Base-by-base conservation (phyloP, 1,140 invertebrate species). In the Orius insidiosus region DNA sequence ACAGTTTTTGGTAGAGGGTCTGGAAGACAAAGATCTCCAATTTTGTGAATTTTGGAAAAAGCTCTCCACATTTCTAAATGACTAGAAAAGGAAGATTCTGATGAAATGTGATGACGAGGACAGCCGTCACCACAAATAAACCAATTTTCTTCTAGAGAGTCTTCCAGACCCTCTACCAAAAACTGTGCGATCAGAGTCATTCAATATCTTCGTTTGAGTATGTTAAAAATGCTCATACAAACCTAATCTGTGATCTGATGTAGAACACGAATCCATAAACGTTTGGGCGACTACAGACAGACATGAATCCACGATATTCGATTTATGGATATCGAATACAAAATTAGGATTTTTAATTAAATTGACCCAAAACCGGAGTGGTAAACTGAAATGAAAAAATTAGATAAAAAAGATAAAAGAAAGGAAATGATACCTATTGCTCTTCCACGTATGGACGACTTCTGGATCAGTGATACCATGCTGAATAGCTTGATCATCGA, bases 291-390 rank as follows among this genome's bases (percentile, higher is more conserved):
- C 87, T 24, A 94, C 89, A 52, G 85, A 89, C 24, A 96, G 64
- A 59, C 87, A 92, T 9, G 86, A 85, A 64, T 94, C 89, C 10
- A 94, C 79, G 5, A 85, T 88, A 9, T 77, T 72, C 2, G 87
- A 89, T 67, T 94, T 93, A 56, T 92, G 85, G 39, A 95, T 85
- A 66, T 95, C 90, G 63, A 96, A 93, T 61, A 95, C 87, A 61
- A 92, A 93, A 64, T 95, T 86, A 5, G 92, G 89, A 72, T 94
- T 94, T 63, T 94, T 95, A 46, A 95, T 90, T 54, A 95, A 85
- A 66, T 94, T 94, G 10, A 94, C 85, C 92, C 92, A 96, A 69
- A 95, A 94, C 54, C 90, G 72, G 39, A 95, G 67, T 33, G 89
- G 87, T 59, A 93, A 73, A 67, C 87, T 87, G 55, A 48, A 63